Conservation (phyloP, 2,888 invertebrate species). For the Cantharis lateralis region DNA sequence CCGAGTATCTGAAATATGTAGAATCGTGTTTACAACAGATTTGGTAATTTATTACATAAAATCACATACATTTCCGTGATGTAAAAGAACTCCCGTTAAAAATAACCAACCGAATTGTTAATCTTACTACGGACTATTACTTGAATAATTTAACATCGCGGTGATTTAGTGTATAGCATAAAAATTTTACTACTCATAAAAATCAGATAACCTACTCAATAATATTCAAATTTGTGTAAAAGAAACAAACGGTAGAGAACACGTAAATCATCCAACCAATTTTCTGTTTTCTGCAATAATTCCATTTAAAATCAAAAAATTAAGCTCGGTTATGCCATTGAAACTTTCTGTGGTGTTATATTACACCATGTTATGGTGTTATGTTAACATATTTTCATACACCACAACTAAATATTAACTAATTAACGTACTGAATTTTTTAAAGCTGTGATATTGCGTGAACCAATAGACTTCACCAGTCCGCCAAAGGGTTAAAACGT, state of each 20-base stretch:
- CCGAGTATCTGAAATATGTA: background rate
- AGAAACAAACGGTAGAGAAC: background rate
- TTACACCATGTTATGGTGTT: too few species aligned
- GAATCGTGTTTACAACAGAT: background rate
- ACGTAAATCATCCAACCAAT: background rate
- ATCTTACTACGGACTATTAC: background rate
- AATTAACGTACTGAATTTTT: too few species aligned
- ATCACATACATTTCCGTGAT: background rate
- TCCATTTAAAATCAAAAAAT: background rate
- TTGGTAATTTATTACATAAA: background rate
- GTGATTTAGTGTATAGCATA: background rate
- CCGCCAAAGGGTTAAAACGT: too few species aligned
- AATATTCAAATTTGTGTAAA: background rate
- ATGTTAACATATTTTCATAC: too few species aligned
- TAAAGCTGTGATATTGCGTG: too few species aligned
- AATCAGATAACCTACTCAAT: background rate
- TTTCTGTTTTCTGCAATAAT: background rate
- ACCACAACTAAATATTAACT: too few species aligned
- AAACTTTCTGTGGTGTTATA: too few species aligned
- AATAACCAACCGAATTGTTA: background rate
- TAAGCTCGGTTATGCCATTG: too few species aligned
- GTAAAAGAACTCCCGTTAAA: background rate
- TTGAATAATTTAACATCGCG: background rate
- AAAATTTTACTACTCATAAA: background rate
- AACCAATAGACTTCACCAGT: too few species aligned